These are phyloP conservation scores for Zosterops lateralis DNA, from an alignment of 2,113 vertebrate species.

Conservation along the genomic window DNA sequence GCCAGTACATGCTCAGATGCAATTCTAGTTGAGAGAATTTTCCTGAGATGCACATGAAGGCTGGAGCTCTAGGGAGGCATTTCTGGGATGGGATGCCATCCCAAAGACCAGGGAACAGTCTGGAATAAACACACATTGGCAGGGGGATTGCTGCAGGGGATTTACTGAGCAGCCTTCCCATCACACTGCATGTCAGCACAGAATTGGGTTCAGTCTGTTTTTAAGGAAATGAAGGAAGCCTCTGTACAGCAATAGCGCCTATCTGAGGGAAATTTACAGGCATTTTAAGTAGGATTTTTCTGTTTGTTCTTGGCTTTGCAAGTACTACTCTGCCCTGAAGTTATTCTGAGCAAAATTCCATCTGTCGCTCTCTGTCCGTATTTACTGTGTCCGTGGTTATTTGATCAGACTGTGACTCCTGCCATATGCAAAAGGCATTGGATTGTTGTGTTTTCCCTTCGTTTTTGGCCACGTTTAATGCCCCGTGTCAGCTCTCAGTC, in stretches of 20 bases:
- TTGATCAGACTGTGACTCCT: neutral
- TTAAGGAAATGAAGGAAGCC: neutral
- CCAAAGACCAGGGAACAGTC: neutral
- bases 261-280: neutral
- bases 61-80: neutral
- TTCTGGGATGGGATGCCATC: neutral
- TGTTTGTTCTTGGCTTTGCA: constrained; percentile 38
- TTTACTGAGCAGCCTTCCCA: neutral
- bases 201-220: neutral
- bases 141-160: neutral
- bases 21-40: neutral
- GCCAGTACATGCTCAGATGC: neutral
- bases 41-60: neutral
- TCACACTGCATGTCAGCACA: neutral
- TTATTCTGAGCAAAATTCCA: constrained; percentile 15
- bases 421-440: neutral
- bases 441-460: neutral
- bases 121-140: neutral
- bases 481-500: neutral
- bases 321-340: constrained; percentile 3
- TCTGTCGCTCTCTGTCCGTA: constrained; percentile 21
- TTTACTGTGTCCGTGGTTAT: neutral
- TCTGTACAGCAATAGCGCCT: neutral
- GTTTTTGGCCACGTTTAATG: neutral
- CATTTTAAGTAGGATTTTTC: neutral